Conservation (phyloP, 2,888 invertebrate species). For the Andrena haemorrhoa region DNA sequence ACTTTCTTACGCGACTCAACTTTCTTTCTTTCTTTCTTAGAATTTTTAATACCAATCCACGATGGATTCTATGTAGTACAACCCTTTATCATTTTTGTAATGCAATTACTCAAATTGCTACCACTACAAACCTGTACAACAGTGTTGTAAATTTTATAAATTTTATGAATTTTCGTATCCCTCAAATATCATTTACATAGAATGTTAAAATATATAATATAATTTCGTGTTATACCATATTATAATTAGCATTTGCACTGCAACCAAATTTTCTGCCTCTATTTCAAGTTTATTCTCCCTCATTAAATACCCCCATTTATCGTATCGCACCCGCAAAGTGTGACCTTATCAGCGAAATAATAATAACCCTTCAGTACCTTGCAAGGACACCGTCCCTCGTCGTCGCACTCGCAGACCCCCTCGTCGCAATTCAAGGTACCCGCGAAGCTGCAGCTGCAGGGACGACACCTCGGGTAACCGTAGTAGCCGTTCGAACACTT, state of each 20-base stretch:
- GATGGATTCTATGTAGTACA: too few species aligned
- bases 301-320: too few species aligned
- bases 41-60: too few species aligned
- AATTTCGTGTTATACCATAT: too few species aligned
- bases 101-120: too few species aligned
- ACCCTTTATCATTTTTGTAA: too few species aligned
- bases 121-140: too few species aligned
- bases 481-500: slow-evolving; percentile 94
- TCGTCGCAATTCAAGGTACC: slow-evolving; percentile 88
- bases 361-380: slow-evolving; percentile 87
- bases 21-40: too few species aligned
- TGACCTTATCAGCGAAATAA: background rate
- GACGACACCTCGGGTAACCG: slow-evolving; percentile 94
- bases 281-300: too few species aligned
- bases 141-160: too few species aligned
- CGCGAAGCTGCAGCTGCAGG: slow-evolving; percentile 92
- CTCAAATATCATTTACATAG: background rate
- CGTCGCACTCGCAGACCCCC: slow-evolving; percentile 90
- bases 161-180: background rate
- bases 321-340: background rate
- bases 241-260: too few species aligned
- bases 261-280: too few species aligned
- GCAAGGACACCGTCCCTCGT: slow-evolving; percentile 94
- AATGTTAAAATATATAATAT: background rate
- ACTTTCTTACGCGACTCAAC: background rate